Percentiles rank a stretch among this genome's conserved stretches.
Evolutionary conservation across 1,140 invertebrate genomes (phyloP).

Genomic region (Campoletis sonorensis): DNA sequence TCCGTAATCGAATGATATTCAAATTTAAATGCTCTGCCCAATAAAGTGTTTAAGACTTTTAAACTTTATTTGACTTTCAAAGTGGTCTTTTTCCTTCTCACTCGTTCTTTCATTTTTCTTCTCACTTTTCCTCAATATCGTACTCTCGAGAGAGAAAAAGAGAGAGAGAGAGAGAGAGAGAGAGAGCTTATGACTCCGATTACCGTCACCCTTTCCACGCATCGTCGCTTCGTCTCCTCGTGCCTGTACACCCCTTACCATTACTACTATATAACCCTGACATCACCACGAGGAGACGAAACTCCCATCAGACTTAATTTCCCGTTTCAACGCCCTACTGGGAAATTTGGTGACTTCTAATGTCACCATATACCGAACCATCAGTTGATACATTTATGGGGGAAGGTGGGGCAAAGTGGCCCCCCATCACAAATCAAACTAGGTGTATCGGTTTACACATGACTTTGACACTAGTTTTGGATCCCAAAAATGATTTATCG

Average conservation of each 20-base stretch:
- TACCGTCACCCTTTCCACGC: constrained; percentile 43
- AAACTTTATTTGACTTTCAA: constrained; percentile 72
- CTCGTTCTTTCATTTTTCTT: constrained; percentile 31
- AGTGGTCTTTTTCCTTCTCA: constrained; percentile 53
- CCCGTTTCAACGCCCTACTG: constrained; percentile 44
- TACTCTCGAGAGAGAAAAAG: constrained; percentile 14
- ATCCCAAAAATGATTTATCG: too few relatives aligned
- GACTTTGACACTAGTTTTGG: too few relatives aligned
- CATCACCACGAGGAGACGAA: constrained; percentile 34
- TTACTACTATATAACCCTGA: not conserved
- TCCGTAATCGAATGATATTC: constrained; percentile 70
- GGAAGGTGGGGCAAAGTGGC: too few relatives aligned
- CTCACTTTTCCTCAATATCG: not conserved
- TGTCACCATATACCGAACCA: constrained; percentile 3
- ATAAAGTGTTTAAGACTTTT: constrained; percentile 70
- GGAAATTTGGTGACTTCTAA: constrained; percentile 33
- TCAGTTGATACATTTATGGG: not conserved
- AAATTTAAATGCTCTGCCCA: constrained; percentile 69
- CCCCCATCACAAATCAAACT: too few relatives aligned
- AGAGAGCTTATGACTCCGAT: constrained; percentile 39
- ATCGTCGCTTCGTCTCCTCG: constrained; percentile 1
- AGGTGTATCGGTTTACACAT: too few relatives aligned
- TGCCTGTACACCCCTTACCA: not conserved
- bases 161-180: constrained; percentile 1
- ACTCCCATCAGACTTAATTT: constrained; percentile 47